phyloP scores from a whole-genome alignment of 1,140 invertebrate species.

The Drosophila sulfurigaster region DNA sequence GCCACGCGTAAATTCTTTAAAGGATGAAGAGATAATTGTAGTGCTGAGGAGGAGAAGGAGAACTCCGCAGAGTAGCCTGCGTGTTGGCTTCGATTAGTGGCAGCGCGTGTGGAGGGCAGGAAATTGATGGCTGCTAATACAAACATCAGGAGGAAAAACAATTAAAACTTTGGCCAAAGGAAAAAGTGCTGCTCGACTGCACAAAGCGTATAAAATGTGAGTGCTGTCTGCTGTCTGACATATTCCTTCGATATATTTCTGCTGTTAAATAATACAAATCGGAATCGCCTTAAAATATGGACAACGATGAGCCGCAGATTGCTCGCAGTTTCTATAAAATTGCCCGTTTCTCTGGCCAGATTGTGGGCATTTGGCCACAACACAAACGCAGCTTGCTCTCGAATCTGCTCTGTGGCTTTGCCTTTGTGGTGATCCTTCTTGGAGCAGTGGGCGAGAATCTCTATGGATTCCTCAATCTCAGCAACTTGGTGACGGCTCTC shows the following conservation, averaged over 20 bases:
- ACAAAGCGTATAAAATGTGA: constrained; percentile 49
- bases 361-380: constrained; percentile 74
- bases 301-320: constrained; percentile 47
- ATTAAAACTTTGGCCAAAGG: constrained; percentile 75
- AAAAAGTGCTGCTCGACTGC: constrained; percentile 24
- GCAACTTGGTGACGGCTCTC: constrained; percentile 67
- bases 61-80: neutral
- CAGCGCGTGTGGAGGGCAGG: neutral
- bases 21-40: neutral
- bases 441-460: constrained; percentile 69
- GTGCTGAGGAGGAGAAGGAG: neutral
- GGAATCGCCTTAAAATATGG: constrained; percentile 48
- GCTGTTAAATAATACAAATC: too few relatives aligned
- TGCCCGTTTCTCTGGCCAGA: constrained; percentile 60
- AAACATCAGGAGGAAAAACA: constrained; percentile 65
- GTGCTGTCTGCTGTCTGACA: neutral
- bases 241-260: too few relatives aligned
- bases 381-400: constrained; percentile 33
- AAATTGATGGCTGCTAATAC: constrained; percentile 40
- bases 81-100: neutral
- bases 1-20: neutral
- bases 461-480: constrained; percentile 67
- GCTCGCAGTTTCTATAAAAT: constrained; percentile 66
- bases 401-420: constrained; percentile 58
- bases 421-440: constrained; percentile 58